Conservation (phyloP, 1,140 invertebrate species). For the Frieseomelitta varia region DNA sequence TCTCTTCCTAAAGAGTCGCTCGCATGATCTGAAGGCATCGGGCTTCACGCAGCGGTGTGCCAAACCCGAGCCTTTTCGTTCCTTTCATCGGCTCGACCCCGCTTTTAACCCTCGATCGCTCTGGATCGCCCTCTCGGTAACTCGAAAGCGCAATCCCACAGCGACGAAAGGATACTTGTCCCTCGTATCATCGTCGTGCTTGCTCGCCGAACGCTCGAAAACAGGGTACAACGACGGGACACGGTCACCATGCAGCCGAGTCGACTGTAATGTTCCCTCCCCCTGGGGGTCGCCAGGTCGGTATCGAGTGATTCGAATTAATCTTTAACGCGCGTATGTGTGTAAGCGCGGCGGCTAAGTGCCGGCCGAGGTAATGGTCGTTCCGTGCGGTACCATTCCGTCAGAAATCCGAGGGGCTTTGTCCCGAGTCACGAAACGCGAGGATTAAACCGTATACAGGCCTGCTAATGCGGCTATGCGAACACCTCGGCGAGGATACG, state of each 20-base stretch:
- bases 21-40: neutral
- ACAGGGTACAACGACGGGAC: neutral
- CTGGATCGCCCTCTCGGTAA: neutral
- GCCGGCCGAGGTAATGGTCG: slow-evolving; percentile 77
- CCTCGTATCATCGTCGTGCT: slow-evolving; percentile 9
- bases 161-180: neutral
- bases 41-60: too few relatives aligned
- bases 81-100: neutral
- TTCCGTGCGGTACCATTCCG: slow-evolving; percentile 81
- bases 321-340: slow-evolving; percentile 63
- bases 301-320: slow-evolving; percentile 65
- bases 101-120: neutral
- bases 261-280: slow-evolving; percentile 1
- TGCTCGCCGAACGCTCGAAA: neutral
- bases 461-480: slow-evolving; percentile 75
- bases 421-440: slow-evolving; percentile 81
- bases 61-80: slow-evolving; percentile 6
- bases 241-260: neutral
- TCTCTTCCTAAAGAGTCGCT: neutral
- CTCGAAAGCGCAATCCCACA: neutral
- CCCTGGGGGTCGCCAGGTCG: neutral
- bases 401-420: slow-evolving; percentile 82
- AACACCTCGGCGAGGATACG: slow-evolving; percentile 42
- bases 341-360: slow-evolving; percentile 69
- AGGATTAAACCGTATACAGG: slow-evolving; percentile 79